A percentile compares a stretch with the other conserved stretches of the same genome.
These are phyloP conservation scores for Pardosa pseudoannulata DNA, from an alignment of 2,888 invertebrate species.

Conservation along the genomic window DNA sequence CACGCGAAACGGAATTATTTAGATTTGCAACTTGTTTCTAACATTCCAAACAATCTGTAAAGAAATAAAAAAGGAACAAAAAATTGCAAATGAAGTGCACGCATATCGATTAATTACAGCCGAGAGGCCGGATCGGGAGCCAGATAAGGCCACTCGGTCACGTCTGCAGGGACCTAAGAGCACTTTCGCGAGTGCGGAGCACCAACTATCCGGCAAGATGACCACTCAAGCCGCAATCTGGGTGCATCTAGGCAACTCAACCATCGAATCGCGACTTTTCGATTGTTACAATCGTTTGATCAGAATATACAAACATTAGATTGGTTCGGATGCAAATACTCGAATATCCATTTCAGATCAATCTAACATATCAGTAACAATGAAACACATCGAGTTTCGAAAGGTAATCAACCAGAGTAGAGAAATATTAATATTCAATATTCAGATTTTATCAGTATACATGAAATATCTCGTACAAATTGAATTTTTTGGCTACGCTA, in stretches of 20 bases:
- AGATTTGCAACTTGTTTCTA: background rate
- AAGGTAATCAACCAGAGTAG: no score
- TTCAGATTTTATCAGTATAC: no score
- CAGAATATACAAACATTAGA: background rate
- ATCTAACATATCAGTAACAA: no score
- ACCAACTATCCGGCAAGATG: conserved; percentile 30
- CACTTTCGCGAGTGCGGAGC: conserved; percentile 33
- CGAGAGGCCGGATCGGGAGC: conserved; percentile 40
- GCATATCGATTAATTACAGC: conserved; percentile 42
- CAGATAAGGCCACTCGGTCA: conserved; percentile 59
- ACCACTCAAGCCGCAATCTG: conserved; percentile 48
- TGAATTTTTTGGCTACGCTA: no score
- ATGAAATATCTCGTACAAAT: no score
- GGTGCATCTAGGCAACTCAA: background rate
- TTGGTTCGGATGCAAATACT: background rate
- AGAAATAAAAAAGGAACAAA: background rate
- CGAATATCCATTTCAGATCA: background rate
- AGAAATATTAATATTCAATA: no score
- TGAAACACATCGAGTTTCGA: no score
- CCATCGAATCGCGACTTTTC: background rate
- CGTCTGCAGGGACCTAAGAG: conserved; percentile 26
- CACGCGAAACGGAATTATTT: conserved; percentile 18
- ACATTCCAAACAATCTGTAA: background rate
- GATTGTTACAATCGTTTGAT: background rate
- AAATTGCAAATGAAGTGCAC: background rate